Conservation (phyloP, 2,797 vertebrate genomes). For the Anabas testudineus region DNA sequence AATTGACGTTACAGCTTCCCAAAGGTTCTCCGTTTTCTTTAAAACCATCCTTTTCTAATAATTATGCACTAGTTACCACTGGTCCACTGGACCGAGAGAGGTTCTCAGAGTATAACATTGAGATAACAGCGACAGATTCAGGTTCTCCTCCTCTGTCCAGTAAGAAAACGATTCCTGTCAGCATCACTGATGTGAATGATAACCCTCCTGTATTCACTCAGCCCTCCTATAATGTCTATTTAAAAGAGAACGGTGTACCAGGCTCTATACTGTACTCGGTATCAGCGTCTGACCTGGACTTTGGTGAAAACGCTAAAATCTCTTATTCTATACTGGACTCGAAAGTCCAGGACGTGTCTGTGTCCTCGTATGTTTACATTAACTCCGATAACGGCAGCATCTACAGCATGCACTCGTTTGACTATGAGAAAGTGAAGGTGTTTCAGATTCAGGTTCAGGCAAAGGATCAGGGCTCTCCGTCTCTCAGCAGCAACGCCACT, state of each 20-base stretch:
- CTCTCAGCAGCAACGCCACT: constrained; percentile 76
- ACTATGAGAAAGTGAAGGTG: constrained; percentile 82
- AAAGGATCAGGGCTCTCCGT: constrained; percentile 79
- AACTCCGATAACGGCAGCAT: constrained; percentile 89
- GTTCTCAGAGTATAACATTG: constrained; percentile 83
- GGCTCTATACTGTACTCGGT: constrained; percentile 88
- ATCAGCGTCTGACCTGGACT: constrained; percentile 87
- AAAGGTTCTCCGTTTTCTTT: constrained; percentile 58
- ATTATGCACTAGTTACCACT: constrained; percentile 74
- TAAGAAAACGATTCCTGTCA: constrained; percentile 83
- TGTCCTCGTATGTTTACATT: constrained; percentile 87
- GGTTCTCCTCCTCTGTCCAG: constrained; percentile 85
- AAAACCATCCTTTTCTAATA: constrained; percentile 68
- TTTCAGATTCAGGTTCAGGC: constrained; percentile 80
- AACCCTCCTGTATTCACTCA: constrained; percentile 86
- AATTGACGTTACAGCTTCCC: constrained; percentile 38
- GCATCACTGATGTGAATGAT: constrained; percentile 90
- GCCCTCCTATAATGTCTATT: constrained; percentile 85
- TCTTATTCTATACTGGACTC: constrained; percentile 84
- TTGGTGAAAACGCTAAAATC: constrained; percentile 72
- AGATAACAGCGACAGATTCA: constrained; percentile 84
- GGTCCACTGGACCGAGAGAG: constrained; percentile 83
- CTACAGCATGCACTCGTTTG: constrained; percentile 84
- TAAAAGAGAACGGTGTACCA: constrained; percentile 87
- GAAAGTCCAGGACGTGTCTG: constrained; percentile 79